Conservation (phyloP, 1,140 invertebrate species). For the Aphidius ervi region DNA sequence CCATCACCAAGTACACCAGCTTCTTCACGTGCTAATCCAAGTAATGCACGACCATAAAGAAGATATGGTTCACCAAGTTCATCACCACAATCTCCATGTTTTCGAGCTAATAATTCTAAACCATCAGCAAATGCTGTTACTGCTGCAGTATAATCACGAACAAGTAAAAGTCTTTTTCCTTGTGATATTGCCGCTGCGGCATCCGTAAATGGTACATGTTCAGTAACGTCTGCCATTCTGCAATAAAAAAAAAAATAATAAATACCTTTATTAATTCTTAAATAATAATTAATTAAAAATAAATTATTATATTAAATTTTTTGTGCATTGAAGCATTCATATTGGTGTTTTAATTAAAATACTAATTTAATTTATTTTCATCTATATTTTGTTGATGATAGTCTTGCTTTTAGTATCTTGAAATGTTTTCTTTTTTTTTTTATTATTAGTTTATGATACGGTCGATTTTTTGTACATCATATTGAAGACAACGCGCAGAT, state of each 20-base stretch:
- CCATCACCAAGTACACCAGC: constrained; percentile 73
- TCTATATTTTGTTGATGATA: too few species aligned
- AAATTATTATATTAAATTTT: too few species aligned
- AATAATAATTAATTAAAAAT: neutral
- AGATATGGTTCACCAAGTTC: constrained; percentile 83
- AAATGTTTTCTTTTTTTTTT: too few species aligned
- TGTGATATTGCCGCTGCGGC: constrained; percentile 60
- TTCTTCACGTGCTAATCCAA: constrained; percentile 78
- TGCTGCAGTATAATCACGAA: constrained; percentile 75
- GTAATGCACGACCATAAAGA: constrained; percentile 71
- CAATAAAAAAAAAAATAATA: constrained; percentile 21
- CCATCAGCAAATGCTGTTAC: constrained; percentile 71
- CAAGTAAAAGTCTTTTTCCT: constrained; percentile 72
- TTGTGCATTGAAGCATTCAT: too few species aligned
- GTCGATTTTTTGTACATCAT: too few species aligned
- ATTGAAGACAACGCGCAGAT: too few species aligned
- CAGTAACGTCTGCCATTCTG: constrained; percentile 58
- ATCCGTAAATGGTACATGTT: constrained; percentile 50
- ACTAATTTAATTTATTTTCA: too few species aligned
- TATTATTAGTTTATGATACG: too few species aligned
- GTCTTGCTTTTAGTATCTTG: too few species aligned
- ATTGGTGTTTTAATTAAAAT: too few species aligned
- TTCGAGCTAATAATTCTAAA: constrained; percentile 64
- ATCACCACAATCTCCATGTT: constrained; percentile 71
- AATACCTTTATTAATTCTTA: neutral